phyloP scores from a whole-genome alignment of 2,888 invertebrate species.

The Empis stercorea region DNA sequence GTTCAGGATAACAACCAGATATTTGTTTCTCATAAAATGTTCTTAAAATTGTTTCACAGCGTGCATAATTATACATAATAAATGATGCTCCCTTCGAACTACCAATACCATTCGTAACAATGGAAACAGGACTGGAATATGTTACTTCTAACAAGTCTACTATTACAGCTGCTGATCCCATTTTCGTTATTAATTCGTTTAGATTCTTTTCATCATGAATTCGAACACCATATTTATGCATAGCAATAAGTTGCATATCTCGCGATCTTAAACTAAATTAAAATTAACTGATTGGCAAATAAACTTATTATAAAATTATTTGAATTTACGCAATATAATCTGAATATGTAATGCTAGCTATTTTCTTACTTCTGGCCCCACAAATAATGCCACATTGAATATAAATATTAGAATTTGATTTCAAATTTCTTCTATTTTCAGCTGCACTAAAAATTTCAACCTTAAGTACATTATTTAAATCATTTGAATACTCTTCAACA shows the following conservation, averaged over 20 bases:
- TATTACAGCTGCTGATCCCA: slow-evolving; percentile 51
- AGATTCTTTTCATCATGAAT: slow-evolving; percentile 38
- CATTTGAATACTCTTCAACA: slow-evolving; percentile 6
- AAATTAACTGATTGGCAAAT: neutral
- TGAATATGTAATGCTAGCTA: slow-evolving; percentile 31
- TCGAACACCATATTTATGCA: slow-evolving; percentile 52
- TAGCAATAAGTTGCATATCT: slow-evolving; percentile 52
- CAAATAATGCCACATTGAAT: slow-evolving; percentile 46
- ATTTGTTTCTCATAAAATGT: slow-evolving; percentile 46
- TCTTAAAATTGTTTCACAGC: slow-evolving; percentile 51
- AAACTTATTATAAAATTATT: neutral
- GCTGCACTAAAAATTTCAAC: slow-evolving; percentile 17
- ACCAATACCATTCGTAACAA: slow-evolving; percentile 31
- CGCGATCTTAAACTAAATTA: slow-evolving; percentile 41
- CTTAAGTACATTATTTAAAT: slow-evolving; percentile 7
- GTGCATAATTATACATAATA: slow-evolving; percentile 64
- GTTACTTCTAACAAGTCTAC: slow-evolving; percentile 58
- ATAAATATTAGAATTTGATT: slow-evolving; percentile 19
- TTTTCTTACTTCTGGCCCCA: slow-evolving; percentile 41
- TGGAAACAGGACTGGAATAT: slow-evolving; percentile 43
- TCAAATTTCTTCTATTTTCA: slow-evolving; percentile 14
- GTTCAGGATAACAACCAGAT: slow-evolving; percentile 43
- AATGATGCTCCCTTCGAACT: slow-evolving; percentile 45
- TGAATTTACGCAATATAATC: slow-evolving; percentile 16
- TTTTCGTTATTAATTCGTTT: slow-evolving; percentile 42